phyloP scores from a whole-genome alignment of 2,113 vertebrate species.

The Ammodytes dubius region DNA sequence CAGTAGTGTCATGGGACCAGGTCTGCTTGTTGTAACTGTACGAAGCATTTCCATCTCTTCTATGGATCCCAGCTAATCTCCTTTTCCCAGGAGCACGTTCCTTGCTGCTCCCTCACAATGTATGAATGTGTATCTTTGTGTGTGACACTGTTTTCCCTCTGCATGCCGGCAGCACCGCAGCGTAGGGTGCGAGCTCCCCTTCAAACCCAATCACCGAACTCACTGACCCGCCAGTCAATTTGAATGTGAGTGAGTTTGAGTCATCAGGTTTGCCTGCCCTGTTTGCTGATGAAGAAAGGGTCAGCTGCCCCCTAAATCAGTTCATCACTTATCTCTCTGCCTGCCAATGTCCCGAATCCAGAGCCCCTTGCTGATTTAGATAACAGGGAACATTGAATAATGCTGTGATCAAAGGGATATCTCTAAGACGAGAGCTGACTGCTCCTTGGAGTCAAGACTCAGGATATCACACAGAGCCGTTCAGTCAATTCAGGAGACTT shows the following conservation, averaged over 20 bases:
- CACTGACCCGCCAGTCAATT: conserved; percentile 74
- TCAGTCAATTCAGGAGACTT: not conserved
- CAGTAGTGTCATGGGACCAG: conserved; percentile 57
- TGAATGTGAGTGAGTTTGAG: conserved; percentile 63
- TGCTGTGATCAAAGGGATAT: conserved; percentile 21
- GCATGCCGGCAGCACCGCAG: conserved; percentile 16
- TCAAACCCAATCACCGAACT: conserved; percentile 65
- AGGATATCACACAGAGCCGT: not conserved
- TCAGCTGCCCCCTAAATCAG: conserved; percentile 50
- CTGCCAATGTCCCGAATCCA: conserved; percentile 39
- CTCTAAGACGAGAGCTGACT: not conserved
- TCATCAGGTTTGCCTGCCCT: conserved; percentile 74
- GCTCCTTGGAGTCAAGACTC: conserved; percentile 12
- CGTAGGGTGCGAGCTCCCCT: conserved; percentile 9
- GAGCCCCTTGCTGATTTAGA: conserved; percentile 27
- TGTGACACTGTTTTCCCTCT: conserved; percentile 27
- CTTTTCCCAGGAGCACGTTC: conserved; percentile 44
- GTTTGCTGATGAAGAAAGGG: conserved; percentile 59
- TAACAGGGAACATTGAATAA: conserved; percentile 11
- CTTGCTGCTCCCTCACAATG: conserved; percentile 30
- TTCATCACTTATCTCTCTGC: conserved; percentile 60
- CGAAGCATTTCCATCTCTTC: conserved; percentile 51
- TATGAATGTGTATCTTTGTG: conserved; percentile 62
- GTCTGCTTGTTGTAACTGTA: conserved; percentile 58
- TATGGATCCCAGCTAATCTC: conserved; percentile 52